phyloP scores from a whole-genome alignment of 2,888 invertebrate genomes.

The Apantesis nais region DNA sequence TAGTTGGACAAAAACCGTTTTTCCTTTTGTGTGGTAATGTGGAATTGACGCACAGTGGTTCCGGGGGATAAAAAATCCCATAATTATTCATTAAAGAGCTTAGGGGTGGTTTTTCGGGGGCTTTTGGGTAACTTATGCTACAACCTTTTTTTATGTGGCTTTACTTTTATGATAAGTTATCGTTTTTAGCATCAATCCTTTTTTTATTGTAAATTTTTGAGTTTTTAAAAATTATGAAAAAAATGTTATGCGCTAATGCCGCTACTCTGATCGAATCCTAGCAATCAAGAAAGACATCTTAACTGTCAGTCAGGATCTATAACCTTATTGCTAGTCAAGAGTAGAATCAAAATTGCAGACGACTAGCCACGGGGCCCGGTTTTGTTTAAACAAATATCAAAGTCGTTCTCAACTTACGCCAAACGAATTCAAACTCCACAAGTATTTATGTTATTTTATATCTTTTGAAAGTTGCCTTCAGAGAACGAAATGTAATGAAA shows the following conservation, averaged over 20 bases:
- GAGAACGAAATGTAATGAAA: not conserved
- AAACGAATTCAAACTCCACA: not conserved
- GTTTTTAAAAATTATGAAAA: too few species aligned
- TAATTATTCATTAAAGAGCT: constrained; percentile 13
- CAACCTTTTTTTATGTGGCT: not conserved
- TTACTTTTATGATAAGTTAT: not conserved
- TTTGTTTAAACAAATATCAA: not conserved
- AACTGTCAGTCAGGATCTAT: too few species aligned
- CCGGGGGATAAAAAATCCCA: constrained; percentile 11
- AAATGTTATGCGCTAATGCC: too few species aligned
- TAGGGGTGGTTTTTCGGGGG: not conserved
- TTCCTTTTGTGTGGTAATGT: constrained; percentile 9
- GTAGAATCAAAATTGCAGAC: not conserved
- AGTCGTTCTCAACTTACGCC: not conserved
- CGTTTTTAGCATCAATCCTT: too few species aligned
- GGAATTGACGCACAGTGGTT: constrained; percentile 20
- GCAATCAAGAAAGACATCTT: too few species aligned
- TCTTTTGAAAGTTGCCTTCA: not conserved
- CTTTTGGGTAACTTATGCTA: not conserved
- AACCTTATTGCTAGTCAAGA: too few species aligned
- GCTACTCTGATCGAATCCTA: too few species aligned
- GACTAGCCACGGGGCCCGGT: rapidly evolving
- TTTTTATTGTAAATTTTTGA: too few species aligned
- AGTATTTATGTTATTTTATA: not conserved
- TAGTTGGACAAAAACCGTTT: constrained; percentile 10